These are phyloP conservation scores for Drosophila prostipennis DNA, from an alignment of 2,888 invertebrate species.

Conservation along the genomic window DNA sequence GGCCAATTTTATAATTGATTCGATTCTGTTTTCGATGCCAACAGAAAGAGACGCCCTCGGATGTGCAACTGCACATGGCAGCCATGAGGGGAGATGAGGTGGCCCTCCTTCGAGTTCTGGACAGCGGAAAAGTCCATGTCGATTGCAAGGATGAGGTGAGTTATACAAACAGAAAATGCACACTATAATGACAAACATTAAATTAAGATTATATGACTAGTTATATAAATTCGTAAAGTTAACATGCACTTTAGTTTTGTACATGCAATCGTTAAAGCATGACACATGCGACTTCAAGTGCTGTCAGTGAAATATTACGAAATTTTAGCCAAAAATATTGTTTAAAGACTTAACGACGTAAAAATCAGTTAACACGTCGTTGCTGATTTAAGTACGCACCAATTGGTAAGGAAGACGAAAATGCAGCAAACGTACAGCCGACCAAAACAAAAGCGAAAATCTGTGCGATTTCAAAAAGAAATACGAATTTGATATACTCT, in stretches of 20 bases:
- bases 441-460: conserved; percentile 14
- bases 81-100: conserved; percentile 93
- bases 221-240: not conserved
- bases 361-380: conserved; percentile 58
- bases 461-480: not conserved
- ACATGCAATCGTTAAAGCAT: conserved; percentile 17
- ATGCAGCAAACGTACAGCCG: conserved; percentile 25
- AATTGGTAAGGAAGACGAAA: conserved; percentile 63
- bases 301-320: conserved; percentile 30
- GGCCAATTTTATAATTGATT: conserved; percentile 47
- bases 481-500: not conserved
- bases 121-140: conserved; percentile 97
- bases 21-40: conserved; percentile 52
- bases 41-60: conserved; percentile 96
- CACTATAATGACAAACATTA: not conserved
- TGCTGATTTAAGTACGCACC: conserved; percentile 60
- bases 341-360: conserved; percentile 14
- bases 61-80: conserved; percentile 96
- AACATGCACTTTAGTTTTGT: not conserved
- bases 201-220: not conserved
- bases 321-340: conserved; percentile 15
- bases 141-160: conserved; percentile 96
- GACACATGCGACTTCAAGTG: conserved; percentile 27
- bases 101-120: conserved; percentile 91
- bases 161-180: conserved; percentile 2